Percentiles rank a stretch among this genome's conserved stretches.
Conservation (phyloP, 30 jellyfish, hydroid and myxozoan species). For the Clytia hemisphaerica region DNA sequence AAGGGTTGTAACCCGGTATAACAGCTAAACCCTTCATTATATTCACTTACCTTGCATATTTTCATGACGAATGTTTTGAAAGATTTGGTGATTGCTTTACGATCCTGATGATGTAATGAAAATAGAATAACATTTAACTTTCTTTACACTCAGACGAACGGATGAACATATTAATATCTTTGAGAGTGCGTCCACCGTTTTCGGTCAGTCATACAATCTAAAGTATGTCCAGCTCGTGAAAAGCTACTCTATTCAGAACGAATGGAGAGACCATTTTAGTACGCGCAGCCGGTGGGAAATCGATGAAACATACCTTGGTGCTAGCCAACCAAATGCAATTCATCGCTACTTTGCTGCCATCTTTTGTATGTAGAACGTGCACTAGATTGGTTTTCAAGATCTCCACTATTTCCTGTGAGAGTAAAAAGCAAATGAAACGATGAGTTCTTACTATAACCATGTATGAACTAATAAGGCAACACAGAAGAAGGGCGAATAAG, state of each 20-base stretch:
- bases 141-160: too few species aligned
- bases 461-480: neutral
- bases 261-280: too few species aligned
- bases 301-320: slow-evolving; percentile 71
- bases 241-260: too few species aligned
- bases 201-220: too few species aligned
- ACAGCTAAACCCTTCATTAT: too few species aligned
- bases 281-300: too few species aligned
- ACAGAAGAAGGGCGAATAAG: neutral
- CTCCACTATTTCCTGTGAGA: slow-evolving; percentile 65
- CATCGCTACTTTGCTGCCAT: slow-evolving; percentile 82
- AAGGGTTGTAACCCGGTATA: too few species aligned
- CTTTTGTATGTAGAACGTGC: slow-evolving; percentile 69
- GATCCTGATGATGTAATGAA: too few species aligned
- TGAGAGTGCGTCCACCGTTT: too few species aligned
- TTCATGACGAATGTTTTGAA: slow-evolving; percentile 64
- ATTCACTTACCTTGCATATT: slow-evolving; percentile 77
- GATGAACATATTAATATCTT: too few species aligned
- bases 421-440: neutral
- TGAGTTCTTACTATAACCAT: neutral
- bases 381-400: slow-evolving; percentile 49
- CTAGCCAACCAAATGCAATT: slow-evolving; percentile 74
- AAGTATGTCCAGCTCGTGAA: too few species aligned
- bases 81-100: slow-evolving; percentile 60
- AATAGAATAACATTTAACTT: too few species aligned